These are phyloP conservation scores for Gadopsis bispinosus DNA, from an alignment of 2,797 vertebrate species.

Conservation along the genomic window DNA sequence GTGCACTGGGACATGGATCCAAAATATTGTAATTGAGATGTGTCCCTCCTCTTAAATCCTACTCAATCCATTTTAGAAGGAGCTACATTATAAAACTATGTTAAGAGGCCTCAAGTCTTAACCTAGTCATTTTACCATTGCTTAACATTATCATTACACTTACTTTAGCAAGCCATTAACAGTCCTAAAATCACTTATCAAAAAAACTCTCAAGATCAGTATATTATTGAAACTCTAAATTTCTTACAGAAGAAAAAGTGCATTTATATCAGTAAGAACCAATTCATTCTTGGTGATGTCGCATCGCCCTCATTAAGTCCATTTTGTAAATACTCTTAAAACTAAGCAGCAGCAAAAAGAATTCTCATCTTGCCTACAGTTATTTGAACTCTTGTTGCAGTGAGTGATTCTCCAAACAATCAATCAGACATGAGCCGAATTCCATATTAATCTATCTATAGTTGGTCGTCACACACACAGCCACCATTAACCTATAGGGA, in stretches of 20 bases:
- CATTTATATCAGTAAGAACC: slow-evolving; percentile 78
- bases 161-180: slow-evolving; percentile 70
- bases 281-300: slow-evolving; percentile 72
- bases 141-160: slow-evolving; percentile 70
- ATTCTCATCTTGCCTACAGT: slow-evolving; percentile 73
- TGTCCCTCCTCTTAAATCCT: slow-evolving; percentile 53
- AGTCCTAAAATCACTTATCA: slow-evolving; percentile 77
- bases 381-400: slow-evolving; percentile 63
- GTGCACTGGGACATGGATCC: slow-evolving; percentile 52
- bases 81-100: slow-evolving; percentile 73
- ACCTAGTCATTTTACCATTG: slow-evolving; percentile 67
- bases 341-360: slow-evolving; percentile 74
- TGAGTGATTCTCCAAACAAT: slow-evolving; percentile 40
- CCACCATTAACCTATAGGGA: slow-evolving; percentile 51
- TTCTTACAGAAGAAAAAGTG: slow-evolving; percentile 82
- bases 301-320: slow-evolving; percentile 60
- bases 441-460: slow-evolving; percentile 46
- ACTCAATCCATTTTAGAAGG: slow-evolving; percentile 57
- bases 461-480: slow-evolving; percentile 26
- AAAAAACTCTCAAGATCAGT: slow-evolving; percentile 71
- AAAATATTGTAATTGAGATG: slow-evolving; percentile 60
- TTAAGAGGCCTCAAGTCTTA: slow-evolving; percentile 72
- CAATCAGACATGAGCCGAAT: slow-evolving; percentile 34
- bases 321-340: slow-evolving; percentile 70
- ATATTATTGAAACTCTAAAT: slow-evolving; percentile 74